Percentiles rank a stretch among this genome's conserved stretches.
phyloP scores from a whole-genome alignment of 2,888 invertebrate species.

The Apocheima hispidaria region DNA sequence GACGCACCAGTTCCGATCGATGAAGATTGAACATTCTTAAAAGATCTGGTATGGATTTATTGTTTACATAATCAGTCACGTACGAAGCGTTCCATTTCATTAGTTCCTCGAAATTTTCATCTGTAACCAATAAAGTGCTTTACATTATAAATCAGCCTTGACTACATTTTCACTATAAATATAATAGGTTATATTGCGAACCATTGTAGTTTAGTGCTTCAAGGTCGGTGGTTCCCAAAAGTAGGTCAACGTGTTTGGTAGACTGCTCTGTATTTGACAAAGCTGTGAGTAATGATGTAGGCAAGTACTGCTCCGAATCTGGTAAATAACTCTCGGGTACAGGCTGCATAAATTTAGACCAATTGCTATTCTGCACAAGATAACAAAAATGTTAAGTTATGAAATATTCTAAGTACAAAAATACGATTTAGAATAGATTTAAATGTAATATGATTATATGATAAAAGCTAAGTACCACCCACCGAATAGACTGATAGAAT shows the following conservation, averaged over 20 bases:
- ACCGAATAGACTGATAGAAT: slow-evolving; percentile 82
- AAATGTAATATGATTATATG: not conserved
- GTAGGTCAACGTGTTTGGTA: slow-evolving; percentile 87
- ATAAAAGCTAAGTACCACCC: slow-evolving; percentile 36
- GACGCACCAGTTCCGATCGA: slow-evolving; percentile 50
- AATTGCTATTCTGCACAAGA: slow-evolving; percentile 83
- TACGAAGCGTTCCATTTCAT: slow-evolving; percentile 83
- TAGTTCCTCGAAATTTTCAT: slow-evolving; percentile 86
- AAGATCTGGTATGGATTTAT: slow-evolving; percentile 86
- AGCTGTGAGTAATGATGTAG: slow-evolving; percentile 81
- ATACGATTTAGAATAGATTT: not conserved
- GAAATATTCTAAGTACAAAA: not conserved
- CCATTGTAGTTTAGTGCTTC: slow-evolving; percentile 87
- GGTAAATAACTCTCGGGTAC: slow-evolving; percentile 88
- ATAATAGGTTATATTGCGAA: slow-evolving; percentile 52
- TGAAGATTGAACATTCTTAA: slow-evolving; percentile 73
- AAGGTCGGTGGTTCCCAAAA: slow-evolving; percentile 89
- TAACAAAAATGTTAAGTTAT: not conserved
- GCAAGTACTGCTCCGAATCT: slow-evolving; percentile 87
- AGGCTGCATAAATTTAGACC: slow-evolving; percentile 87
- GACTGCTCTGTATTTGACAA: slow-evolving; percentile 81
- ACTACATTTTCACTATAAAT: slow-evolving; percentile 35
- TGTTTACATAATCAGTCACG: slow-evolving; percentile 85
- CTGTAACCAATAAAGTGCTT: slow-evolving; percentile 62
- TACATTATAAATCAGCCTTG: slow-evolving; percentile 37